A percentile compares a stretch with the other conserved stretches of the same genome.
Conservation (phyloP, 2,888 invertebrate species). For the Lypha dubia region DNA sequence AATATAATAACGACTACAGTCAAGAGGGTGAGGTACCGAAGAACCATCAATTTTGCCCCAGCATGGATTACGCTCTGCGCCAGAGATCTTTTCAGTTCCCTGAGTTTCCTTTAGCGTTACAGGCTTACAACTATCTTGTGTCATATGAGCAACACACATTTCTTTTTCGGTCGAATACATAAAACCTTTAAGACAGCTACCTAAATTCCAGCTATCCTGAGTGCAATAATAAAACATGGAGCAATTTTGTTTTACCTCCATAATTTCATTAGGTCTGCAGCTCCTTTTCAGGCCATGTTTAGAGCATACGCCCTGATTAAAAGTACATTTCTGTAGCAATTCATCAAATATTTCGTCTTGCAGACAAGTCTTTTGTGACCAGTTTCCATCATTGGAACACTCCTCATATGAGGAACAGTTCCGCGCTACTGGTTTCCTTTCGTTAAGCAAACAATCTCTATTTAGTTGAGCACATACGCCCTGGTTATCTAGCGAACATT, state of each 20-base stretch:
- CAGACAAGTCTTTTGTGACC: slow-evolving; percentile 72
- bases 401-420: slow-evolving; percentile 74
- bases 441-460: slow-evolving; percentile 68
- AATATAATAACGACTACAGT: slow-evolving; percentile 78
- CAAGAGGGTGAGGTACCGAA: slow-evolving; percentile 74
- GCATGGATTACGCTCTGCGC: slow-evolving; percentile 64
- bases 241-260: slow-evolving; percentile 74
- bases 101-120: background rate
- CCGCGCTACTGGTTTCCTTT: slow-evolving; percentile 56
- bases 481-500: slow-evolving; percentile 70
- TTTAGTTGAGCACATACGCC: slow-evolving; percentile 35
- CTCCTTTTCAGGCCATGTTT: slow-evolving; percentile 76
- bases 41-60: slow-evolving; percentile 74
- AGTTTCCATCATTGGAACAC: slow-evolving; percentile 71
- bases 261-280: slow-evolving; percentile 74
- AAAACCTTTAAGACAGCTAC: slow-evolving; percentile 77
- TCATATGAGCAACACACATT: slow-evolving; percentile 73
- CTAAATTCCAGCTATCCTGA: slow-evolving; percentile 76
- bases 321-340: slow-evolving; percentile 69
- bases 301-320: slow-evolving; percentile 76
- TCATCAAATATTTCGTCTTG: slow-evolving; percentile 72
- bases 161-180: slow-evolving; percentile 70
- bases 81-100: background rate
- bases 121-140: slow-evolving; percentile 70
- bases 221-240: slow-evolving; percentile 77